phyloP scores from a whole-genome alignment of 2,113 vertebrate species.

The Daboia siamensis region DNA sequence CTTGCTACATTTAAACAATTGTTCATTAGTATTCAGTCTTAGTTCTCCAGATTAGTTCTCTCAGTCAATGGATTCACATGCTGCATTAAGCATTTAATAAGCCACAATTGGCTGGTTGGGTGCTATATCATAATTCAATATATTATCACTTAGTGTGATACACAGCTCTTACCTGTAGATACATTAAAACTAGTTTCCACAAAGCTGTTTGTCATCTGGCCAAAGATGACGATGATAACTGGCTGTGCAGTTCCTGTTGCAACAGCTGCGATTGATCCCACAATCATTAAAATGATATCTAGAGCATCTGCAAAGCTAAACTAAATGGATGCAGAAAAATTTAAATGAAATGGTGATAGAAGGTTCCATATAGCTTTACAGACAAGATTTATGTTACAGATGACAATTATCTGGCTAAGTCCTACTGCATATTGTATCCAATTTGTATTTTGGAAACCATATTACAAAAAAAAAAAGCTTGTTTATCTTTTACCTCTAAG shows the following conservation, averaged over 20 bases:
- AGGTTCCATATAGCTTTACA: not conserved
- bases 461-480: not conserved
- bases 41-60: not conserved
- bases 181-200: slow-evolving; percentile 32
- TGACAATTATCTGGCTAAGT: not conserved
- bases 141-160: not conserved
- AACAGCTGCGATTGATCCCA: slow-evolving; percentile 71
- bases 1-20: not conserved
- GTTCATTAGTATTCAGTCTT: not conserved
- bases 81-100: not conserved
- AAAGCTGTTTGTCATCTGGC: slow-evolving; percentile 84
- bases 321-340: slow-evolving; percentile 49
- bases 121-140: not conserved
- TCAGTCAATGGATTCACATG: not conserved
- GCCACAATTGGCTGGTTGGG: not conserved
- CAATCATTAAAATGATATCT: slow-evolving; percentile 73
- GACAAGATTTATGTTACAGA: not conserved
- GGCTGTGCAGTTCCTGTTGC: slow-evolving; percentile 75
- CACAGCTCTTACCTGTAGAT: slow-evolving; percentile 42
- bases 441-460: not conserved
- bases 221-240: slow-evolving; percentile 79
- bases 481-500: not conserved
- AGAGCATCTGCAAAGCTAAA: slow-evolving; percentile 74
- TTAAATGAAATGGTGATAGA: not conserved
- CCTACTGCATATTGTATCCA: not conserved